Evolutionary conservation across 2,797 vertebrate species (phyloP).

Genomic region (Eidolon dupreanum): DNA sequence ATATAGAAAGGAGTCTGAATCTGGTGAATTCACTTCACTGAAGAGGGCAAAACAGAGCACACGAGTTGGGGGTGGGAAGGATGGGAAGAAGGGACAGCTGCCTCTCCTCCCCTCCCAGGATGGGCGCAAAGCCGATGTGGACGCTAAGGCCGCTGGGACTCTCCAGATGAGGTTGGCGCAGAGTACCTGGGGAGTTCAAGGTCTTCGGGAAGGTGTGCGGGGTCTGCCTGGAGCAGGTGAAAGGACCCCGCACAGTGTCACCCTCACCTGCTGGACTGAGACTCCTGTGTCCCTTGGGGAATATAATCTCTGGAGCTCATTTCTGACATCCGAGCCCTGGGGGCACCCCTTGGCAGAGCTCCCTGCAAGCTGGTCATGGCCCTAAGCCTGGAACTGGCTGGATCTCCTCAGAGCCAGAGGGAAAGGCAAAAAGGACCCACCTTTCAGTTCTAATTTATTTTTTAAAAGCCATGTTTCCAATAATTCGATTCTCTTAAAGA

Average conservation of each 20-base stretch:
- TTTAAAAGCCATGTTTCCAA: not conserved
- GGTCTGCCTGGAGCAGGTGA: not conserved
- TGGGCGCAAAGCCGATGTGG: not conserved
- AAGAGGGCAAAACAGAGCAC: not conserved
- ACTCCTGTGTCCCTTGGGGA: not conserved
- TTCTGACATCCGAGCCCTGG: not conserved
- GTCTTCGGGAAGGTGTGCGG: not conserved
- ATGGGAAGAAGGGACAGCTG: not conserved
- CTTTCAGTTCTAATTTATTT: not conserved
- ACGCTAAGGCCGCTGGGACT: accelerated
- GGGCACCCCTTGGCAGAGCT: not conserved
- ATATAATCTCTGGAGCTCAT: not conserved
- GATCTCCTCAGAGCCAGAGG: not conserved
- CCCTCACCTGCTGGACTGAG: not conserved
- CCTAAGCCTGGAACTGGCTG: not conserved
- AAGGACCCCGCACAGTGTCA: not conserved
- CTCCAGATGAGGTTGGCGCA: accelerated
- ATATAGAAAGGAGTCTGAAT: not conserved
- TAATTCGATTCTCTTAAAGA: not conserved
- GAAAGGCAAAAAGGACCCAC: not conserved
- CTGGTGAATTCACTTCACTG: not conserved
- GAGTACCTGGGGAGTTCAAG: accelerated
- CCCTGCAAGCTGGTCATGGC: not conserved
- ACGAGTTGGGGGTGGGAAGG: no score
- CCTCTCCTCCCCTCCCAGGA: not conserved